Evolutionary conservation across 2,113 vertebrate species (phyloP).

Genomic region (Colinus virginianus): DNA sequence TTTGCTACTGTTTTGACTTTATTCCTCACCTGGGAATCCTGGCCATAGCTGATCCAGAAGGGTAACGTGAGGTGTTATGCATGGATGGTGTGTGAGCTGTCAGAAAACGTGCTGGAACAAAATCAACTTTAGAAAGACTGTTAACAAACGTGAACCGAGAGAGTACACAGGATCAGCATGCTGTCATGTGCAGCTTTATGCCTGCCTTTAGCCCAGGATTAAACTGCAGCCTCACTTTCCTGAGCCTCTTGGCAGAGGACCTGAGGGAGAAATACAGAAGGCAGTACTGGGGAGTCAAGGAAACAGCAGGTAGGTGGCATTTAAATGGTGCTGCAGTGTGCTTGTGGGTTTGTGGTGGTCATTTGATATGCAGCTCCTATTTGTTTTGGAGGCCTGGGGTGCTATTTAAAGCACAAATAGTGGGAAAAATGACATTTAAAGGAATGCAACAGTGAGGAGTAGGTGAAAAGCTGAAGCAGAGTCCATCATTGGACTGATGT

Average conservation of each 20-base stretch:
- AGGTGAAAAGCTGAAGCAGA: background rate
- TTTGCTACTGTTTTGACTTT: background rate
- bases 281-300: background rate
- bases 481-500: background rate
- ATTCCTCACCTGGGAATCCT: background rate
- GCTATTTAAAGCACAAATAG: background rate
- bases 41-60: background rate
- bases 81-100: background rate
- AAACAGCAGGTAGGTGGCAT: background rate
- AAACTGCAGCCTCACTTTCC: background rate
- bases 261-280: background rate
- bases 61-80: background rate
- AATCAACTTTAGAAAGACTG: background rate
- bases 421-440: background rate
- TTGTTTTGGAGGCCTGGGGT: background rate
- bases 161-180: background rate
- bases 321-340: background rate
- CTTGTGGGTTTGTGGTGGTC: accelerated
- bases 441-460: background rate
- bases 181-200: background rate
- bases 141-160: background rate
- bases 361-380: background rate
- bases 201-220: background rate
- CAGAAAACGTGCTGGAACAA: background rate
- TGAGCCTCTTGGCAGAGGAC: background rate